Percentiles rank a stretch among this genome's conserved stretches.
Conservation (phyloP, 2,888 invertebrate species). For the Harpalus rubripes region DNA sequence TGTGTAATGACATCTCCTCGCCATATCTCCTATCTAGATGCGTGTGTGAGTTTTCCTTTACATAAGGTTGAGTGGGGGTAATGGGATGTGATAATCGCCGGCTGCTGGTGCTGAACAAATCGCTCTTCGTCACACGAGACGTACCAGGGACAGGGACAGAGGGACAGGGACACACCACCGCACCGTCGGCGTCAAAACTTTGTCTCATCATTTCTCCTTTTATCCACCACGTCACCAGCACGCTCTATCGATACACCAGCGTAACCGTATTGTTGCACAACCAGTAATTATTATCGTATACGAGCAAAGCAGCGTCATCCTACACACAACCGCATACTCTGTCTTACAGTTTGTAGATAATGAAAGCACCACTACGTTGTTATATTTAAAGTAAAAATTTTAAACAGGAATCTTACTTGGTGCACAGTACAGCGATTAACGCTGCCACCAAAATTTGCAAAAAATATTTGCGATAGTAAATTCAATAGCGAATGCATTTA, state of each 20-base stretch:
- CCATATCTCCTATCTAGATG: background rate
- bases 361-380: too few relatives aligned
- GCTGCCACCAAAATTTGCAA: too few relatives aligned
- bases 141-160: conserved; percentile 1
- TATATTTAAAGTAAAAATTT: too few relatives aligned
- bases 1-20: background rate
- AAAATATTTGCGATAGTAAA: too few relatives aligned
- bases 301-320: too few relatives aligned
- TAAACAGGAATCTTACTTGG: too few relatives aligned
- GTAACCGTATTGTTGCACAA: background rate
- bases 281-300: background rate
- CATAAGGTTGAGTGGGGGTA: conserved; percentile 71
- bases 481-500: too few relatives aligned
- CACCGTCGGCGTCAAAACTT: conserved; percentile 71
- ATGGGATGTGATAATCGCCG: conserved; percentile 73
- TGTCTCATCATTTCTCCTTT: conserved; percentile 71
- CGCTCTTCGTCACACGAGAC: conserved; percentile 67
- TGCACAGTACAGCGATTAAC: too few relatives aligned
- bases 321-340: too few relatives aligned
- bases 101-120: conserved; percentile 67
- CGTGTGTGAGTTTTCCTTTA: conserved; percentile 66
- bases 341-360: too few relatives aligned
- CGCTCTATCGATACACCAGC: conserved; percentile 36
- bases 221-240: conserved; percentile 67
- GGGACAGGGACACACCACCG: conserved; percentile 61